phyloP scores from a whole-genome alignment of 2,888 invertebrate species.

The Patella ulyssiponensis region DNA sequence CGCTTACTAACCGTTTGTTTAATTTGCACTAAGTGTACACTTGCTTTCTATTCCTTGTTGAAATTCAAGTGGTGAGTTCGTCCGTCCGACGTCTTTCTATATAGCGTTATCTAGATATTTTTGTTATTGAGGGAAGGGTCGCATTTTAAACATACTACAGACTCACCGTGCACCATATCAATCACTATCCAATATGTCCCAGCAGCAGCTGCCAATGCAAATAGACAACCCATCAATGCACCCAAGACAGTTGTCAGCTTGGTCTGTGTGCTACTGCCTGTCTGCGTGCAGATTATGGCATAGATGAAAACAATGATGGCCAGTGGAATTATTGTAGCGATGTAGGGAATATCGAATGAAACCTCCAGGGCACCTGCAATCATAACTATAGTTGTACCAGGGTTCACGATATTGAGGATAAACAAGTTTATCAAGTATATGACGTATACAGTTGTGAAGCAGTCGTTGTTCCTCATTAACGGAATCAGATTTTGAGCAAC shows the following conservation, averaged over 20 bases:
- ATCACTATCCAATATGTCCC: constrained; percentile 42
- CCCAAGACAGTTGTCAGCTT: constrained; percentile 34
- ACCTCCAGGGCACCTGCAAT: constrained; percentile 52
- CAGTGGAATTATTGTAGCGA: constrained; percentile 42
- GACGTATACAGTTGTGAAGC: constrained; percentile 51
- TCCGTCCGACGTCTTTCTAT: too few species aligned
- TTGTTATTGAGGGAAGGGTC: too few species aligned
- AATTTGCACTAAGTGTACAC: too few species aligned
- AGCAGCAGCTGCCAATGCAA: constrained; percentile 39
- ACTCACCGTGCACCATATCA: constrained; percentile 40
- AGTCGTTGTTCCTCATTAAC: constrained; percentile 49
- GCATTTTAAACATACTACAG: too few species aligned
- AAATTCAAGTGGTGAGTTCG: too few species aligned
- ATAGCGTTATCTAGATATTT: too few species aligned
- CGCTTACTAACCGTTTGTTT: too few species aligned
- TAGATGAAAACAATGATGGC: constrained; percentile 38
- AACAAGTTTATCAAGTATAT: constrained; percentile 52
- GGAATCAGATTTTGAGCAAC: constrained; percentile 46
- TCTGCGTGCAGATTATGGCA: constrained; percentile 41
- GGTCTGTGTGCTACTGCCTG: constrained; percentile 32
- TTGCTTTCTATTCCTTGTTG: too few species aligned
- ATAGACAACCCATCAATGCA: constrained; percentile 36
- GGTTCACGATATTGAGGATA: constrained; percentile 50
- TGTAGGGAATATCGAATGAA: constrained; percentile 45
- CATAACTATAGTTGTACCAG: constrained; percentile 52